Evolutionary conservation across 2,888 invertebrate genomes (phyloP).

Genomic region (Parochlus steinenii): DNA sequence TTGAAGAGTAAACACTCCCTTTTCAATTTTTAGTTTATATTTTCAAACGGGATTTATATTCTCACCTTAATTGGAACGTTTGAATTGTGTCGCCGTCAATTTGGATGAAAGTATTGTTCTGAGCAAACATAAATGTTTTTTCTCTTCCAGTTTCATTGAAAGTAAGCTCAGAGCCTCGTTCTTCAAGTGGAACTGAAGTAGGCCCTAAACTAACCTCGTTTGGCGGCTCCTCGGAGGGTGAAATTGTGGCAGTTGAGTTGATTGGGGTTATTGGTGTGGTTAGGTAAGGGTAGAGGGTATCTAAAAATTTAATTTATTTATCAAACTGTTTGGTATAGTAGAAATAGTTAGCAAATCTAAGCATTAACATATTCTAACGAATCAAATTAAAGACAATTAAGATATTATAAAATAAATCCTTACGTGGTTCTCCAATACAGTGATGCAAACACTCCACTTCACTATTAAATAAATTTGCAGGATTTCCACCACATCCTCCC

Average conservation of each 20-base stretch:
- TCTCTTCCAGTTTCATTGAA: slow-evolving; percentile 59
- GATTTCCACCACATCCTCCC: slow-evolving; percentile 52
- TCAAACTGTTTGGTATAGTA: no score
- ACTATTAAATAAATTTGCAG: slow-evolving; percentile 47
- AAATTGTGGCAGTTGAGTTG: slow-evolving; percentile 34
- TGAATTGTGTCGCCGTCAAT: slow-evolving; percentile 81
- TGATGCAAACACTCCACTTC: slow-evolving; percentile 46
- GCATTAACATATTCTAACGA: neutral
- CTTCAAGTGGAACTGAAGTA: slow-evolving; percentile 54
- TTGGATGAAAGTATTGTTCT: slow-evolving; percentile 80
- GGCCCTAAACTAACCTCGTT: no score
- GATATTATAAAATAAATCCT: slow-evolving; percentile 18
- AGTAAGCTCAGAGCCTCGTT: slow-evolving; percentile 61
- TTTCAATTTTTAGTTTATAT: neutral
- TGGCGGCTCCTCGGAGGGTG: slow-evolving; percentile 20
- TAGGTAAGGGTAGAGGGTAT: slow-evolving; percentile 37
- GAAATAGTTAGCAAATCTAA: no score
- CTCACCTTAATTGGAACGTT: slow-evolving; percentile 73
- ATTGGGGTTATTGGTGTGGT: slow-evolving; percentile 34
- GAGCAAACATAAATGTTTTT: slow-evolving; percentile 81
- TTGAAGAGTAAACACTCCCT: neutral
- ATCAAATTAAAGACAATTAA: neutral
- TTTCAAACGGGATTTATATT: no score
- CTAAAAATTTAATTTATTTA: no score
- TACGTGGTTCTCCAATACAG: slow-evolving; percentile 42